Conservation (phyloP, 1,140 invertebrate species). For the Leucophenga varia region DNA sequence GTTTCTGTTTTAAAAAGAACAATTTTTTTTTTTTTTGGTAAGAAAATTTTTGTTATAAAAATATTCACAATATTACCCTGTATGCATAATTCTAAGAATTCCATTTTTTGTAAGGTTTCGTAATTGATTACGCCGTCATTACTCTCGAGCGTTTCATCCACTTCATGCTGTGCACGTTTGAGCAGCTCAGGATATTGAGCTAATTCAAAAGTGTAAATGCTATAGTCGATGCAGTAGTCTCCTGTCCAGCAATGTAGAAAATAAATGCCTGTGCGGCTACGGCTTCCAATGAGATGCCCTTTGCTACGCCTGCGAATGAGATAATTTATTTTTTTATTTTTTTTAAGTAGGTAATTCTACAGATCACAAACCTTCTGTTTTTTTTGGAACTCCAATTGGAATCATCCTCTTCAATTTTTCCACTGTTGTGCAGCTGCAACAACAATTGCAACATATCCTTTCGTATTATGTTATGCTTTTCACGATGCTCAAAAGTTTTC, state of each 20-base stretch:
- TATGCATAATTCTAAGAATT: conserved; percentile 62
- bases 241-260: conserved; percentile 71
- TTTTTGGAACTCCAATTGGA: conserved; percentile 32
- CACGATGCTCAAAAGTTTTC: conserved; percentile 60
- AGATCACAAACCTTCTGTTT: conserved; percentile 24
- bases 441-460: conserved; percentile 63
- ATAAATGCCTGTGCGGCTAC: conserved; percentile 65
- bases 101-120: conserved; percentile 60
- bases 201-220: conserved; percentile 63
- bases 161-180: conserved; percentile 61
- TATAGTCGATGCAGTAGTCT: conserved; percentile 68
- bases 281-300: conserved; percentile 55
- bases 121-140: conserved; percentile 59
- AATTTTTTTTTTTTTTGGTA: no score
- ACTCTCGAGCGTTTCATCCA: conserved; percentile 56
- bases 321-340: no score
- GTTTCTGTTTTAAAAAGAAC: conserved; percentile 60
- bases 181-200: conserved; percentile 64
- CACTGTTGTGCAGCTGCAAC: conserved; percentile 59
- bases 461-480: conserved; percentile 58
- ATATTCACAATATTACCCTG: conserved; percentile 12
- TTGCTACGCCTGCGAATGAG: no score
- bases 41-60: no score
- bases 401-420: conserved; percentile 43
- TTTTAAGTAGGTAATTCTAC: no score